Conservation (phyloP, 2,888 invertebrate genomes). For the Scaptomyza reducta region DNA sequence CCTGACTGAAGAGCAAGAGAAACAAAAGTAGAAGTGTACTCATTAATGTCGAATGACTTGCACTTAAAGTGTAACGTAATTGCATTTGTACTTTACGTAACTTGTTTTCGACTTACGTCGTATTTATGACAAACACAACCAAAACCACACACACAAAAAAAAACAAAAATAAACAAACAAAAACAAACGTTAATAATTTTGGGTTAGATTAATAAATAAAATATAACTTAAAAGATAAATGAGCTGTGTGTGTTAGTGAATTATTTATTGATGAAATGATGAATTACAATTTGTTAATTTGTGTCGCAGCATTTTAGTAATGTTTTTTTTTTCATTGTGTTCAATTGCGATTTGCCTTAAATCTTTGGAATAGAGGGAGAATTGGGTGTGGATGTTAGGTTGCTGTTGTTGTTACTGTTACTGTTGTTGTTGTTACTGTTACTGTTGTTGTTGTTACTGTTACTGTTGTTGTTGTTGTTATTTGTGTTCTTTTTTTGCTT, state of each 20-base stretch:
- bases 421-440: background rate
- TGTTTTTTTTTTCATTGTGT: background rate
- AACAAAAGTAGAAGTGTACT: conserved; percentile 17
- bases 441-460: no score
- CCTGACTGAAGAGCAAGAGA: conserved; percentile 49
- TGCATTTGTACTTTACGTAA: background rate
- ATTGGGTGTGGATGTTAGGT: background rate
- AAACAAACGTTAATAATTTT: no score
- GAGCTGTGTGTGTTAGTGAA: background rate
- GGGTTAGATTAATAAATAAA: background rate
- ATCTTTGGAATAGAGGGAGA: background rate
- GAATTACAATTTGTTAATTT: background rate
- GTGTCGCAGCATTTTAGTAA: background rate
- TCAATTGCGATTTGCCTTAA: no score
- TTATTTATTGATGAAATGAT: conserved; percentile 1
- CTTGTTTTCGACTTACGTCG: background rate
- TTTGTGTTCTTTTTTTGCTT: background rate
- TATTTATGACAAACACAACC: background rate
- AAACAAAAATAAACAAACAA: background rate
- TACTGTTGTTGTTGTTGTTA: background rate
- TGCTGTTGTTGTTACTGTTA: background rate
- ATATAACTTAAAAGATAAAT: conserved; percentile 1
- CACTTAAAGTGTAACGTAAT: background rate
- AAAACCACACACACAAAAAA: background rate
- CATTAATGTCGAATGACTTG: background rate